These are phyloP conservation scores for Callocephalon fimbriatum DNA, from an alignment of 2,113 vertebrate genomes.

Conservation along the genomic window DNA sequence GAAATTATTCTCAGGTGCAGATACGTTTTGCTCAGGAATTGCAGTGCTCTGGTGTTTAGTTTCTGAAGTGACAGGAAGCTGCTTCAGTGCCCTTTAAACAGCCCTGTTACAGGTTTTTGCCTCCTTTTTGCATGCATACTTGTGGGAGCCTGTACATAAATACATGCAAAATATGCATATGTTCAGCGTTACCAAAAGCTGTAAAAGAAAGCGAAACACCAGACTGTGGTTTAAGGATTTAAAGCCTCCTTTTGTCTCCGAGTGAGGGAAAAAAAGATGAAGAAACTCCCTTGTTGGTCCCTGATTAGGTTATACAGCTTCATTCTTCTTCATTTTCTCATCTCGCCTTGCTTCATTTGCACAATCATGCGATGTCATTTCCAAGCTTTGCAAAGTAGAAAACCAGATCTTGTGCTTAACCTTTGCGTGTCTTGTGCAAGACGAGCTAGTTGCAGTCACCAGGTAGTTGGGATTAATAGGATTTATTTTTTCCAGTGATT, in stretches of 20 bases:
- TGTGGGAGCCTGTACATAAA: background rate
- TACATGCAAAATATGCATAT: background rate
- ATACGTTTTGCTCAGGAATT: background rate
- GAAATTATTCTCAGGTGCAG: background rate
- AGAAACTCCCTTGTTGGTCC: background rate
- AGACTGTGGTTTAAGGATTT: background rate
- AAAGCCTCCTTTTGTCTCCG: conserved; percentile 43
- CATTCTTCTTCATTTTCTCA: conserved; percentile 81
- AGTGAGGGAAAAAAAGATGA: background rate
- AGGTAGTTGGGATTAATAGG: conserved; percentile 9
- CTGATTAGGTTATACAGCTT: conserved; percentile 68
- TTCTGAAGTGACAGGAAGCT: conserved; percentile 35
- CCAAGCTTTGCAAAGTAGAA: conserved; percentile 72
- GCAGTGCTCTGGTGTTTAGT: background rate
- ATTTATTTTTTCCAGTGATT: background rate
- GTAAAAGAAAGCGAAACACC: background rate
- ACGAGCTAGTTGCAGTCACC: conserved; percentile 72
- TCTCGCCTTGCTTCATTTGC: conserved; percentile 80
- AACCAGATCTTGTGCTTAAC: conserved; percentile 60
- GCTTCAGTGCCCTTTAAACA: conserved; percentile 14
- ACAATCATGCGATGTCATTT: conserved; percentile 77
- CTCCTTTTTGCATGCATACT: background rate
- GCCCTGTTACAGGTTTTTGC: background rate
- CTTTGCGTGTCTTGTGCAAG: conserved; percentile 54
- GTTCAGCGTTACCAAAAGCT: background rate